Conservation (phyloP, 53 echinoderm and acorn worm species). For the Echinometra lucunter region DNA sequence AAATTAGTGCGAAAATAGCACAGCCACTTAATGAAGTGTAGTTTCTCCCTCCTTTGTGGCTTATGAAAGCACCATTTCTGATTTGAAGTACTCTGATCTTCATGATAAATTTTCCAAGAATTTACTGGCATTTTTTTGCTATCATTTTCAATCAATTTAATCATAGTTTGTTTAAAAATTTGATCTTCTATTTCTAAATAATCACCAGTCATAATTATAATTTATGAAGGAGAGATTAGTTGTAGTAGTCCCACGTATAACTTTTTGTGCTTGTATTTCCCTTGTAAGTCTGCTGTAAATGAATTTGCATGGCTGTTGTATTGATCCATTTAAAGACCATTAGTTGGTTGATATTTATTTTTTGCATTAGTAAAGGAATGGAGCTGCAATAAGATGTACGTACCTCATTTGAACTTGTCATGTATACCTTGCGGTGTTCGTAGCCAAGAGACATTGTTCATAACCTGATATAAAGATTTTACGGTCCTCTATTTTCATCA, state of each 20-base stretch:
- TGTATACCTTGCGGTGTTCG: conserved; percentile 14
- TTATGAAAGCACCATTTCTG: not conserved
- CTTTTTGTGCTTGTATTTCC: not conserved
- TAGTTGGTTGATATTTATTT: not conserved
- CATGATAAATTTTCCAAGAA: too few species aligned
- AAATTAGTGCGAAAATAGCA: not conserved
- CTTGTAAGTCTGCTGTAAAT: not conserved
- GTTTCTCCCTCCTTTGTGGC: not conserved
- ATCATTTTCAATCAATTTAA: too few species aligned
- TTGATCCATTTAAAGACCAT: not conserved
- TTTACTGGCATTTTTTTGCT: too few species aligned
- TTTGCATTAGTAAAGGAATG: conserved; percentile 49
- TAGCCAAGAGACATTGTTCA: not conserved
- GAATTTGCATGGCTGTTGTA: not conserved
- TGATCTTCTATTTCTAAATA: not conserved
- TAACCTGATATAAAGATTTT: conserved; percentile 1
- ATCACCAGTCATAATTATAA: not conserved
- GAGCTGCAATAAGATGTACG: conserved; percentile 54
- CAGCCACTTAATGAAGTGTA: not conserved
- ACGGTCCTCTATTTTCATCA: not conserved
- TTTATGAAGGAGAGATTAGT: not conserved
- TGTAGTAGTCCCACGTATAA: not conserved
- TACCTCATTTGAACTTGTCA: conserved; percentile 62
- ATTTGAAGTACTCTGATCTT: not conserved
- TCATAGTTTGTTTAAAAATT: not conserved